Base-by-base conservation (phyloP, 2,888 invertebrate genomes). In the Sycophila texana region DNA sequence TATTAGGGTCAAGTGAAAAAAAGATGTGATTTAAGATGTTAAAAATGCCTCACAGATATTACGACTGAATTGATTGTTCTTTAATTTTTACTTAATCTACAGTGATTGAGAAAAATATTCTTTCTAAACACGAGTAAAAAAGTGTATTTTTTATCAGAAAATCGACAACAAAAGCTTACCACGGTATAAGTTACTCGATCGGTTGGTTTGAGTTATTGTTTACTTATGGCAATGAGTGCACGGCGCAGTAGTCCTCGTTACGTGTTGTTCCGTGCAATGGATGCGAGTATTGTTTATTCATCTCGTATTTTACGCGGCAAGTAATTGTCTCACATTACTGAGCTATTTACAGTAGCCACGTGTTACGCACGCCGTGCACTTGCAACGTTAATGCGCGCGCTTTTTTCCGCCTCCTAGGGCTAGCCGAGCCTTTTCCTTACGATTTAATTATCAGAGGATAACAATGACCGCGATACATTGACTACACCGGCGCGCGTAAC, bases 361-460 rank as follows among this genome's bases (percentile, higher is more conserved):
- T 73, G 74, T 61, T 61, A 47, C 53, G 79, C 82, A 81, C 82
- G 81, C 80, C 74, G 77, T 77, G 75, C 74, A 74, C 80, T 75
- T 77, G 80, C 82, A 49, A 5, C 22, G 51, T 1, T 49, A 49
- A 47, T 10, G 13, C 14, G 39, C 12, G 18, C 0, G 18, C 0
- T 7, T 13, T 51, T 58, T 57, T 66, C 39, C 13, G 49, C 18
- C 57, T 10, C 47, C 4, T 63, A 12, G 49, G 47, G 18, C 10
- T 14, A 16, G 0, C 60, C 12, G 4, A 49, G 53, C n/a, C n/a
- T 39, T 60, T 53, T 60, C 60, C 20, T 51, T 16, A 72, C 61
- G n/a, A 60, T 61, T 72, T 49, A 51, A 72, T 72, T 72, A 72
- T 49, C 51, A 47, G 26, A 57, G 20, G 5, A 66, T n/a, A 66